Base-by-base conservation (phyloP, 2,888 invertebrate species). In the Anoncus sp. region DNA sequence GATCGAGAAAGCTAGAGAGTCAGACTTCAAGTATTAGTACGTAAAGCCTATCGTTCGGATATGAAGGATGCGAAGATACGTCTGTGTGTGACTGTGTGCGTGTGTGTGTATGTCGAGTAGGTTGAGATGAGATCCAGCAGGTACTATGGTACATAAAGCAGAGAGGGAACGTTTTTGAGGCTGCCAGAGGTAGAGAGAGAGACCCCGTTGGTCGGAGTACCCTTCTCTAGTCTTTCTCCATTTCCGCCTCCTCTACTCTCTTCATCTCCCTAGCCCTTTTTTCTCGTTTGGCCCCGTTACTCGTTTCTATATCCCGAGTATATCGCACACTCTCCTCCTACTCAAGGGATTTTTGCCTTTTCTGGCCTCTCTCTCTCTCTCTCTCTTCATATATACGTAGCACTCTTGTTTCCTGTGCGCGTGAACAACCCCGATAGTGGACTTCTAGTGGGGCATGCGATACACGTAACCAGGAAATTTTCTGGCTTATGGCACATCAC, bases 341-440 rank as follows among this genome's bases (percentile, higher is more conserved):
- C 55, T 55, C 20, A 16, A 24, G 2, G 31, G 16, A 16, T 20
- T 35, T 53, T 65, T 10, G n/a, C 49, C 55, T 47, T 18, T 31
- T 31, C 31, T 55, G 38, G 20, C 67, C 31, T 43, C 40, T 38
- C 47, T 14, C 35, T 59, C 73, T 47, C 38, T 47, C 49, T 47
- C 55, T 55, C 67, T 55, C 49, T 57, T 40, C 70, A 43, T 16
- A 45, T 40, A 73, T 75, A 60, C 80, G 80, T 81, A 78, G 80
- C 80, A 78, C 83, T 71, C 79, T 83, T 82, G 81, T 82, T 81
- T 81, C 81, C 79, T 80, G 75, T 59, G 63, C 70, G 47, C 57
- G 57, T 47, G 67, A 69, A 57, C 67, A 60, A 60, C 62, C 73
- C 77, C 73, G 78, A 78, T 78, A 78, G 78, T 71, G 71, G 27